Evolutionary conservation across 1,140 invertebrate genomes (phyloP).

Genomic region (Diabrotica virgifera): DNA sequence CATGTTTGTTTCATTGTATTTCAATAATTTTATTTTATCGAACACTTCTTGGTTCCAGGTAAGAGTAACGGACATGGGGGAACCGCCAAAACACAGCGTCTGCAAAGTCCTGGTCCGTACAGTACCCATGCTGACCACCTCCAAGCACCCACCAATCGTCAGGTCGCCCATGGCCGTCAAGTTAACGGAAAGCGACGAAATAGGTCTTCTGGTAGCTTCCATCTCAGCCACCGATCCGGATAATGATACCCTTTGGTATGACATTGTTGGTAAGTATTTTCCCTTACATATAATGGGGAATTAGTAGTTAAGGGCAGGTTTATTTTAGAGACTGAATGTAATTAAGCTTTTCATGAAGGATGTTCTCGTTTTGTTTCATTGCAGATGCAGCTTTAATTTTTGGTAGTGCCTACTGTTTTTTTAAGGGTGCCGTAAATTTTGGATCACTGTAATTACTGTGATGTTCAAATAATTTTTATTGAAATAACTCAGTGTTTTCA

Average conservation of each 20-base stretch:
- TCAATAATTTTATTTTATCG: not conserved
- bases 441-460: too few relatives aligned
- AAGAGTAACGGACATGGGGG: slow-evolving; percentile 75
- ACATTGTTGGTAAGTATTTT: slow-evolving; percentile 74
- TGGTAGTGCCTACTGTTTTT: too few relatives aligned
- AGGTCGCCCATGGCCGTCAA: slow-evolving; percentile 59
- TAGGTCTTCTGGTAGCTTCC: slow-evolving; percentile 77
- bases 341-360: too few relatives aligned
- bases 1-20: not conserved
- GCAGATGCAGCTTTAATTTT: too few relatives aligned
- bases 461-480: too few relatives aligned
- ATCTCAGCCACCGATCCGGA: slow-evolving; percentile 82
- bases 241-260: slow-evolving; percentile 82
- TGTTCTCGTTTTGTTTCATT: too few relatives aligned
- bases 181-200: slow-evolving; percentile 79
- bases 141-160: slow-evolving; percentile 61
- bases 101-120: slow-evolving; percentile 70
- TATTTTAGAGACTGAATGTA: too few relatives aligned
- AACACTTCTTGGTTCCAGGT: slow-evolving; percentile 56
- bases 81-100: slow-evolving; percentile 64
- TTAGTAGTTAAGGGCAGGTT: too few relatives aligned
- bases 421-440: too few relatives aligned
- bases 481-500: too few relatives aligned
- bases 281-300: too few relatives aligned
- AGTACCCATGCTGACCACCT: slow-evolving; percentile 56